phyloP scores from a whole-genome alignment of 2,113 vertebrate species.

The Pelusios castaneus region DNA sequence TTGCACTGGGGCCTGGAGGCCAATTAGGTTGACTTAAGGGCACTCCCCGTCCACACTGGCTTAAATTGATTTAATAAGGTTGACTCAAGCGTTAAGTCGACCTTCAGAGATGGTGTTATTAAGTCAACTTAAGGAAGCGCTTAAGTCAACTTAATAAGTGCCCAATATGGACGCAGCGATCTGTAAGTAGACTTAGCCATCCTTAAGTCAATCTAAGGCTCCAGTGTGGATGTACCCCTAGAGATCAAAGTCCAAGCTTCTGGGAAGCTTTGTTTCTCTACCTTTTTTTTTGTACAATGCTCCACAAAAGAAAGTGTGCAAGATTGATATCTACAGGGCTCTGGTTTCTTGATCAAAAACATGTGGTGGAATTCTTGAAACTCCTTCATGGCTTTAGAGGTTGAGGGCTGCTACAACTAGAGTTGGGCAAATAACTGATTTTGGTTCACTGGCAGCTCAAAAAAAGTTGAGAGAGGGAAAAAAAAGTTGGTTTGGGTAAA shows the following conservation, averaged over 20 bases:
- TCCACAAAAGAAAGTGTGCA: not conserved
- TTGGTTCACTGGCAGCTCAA: not conserved
- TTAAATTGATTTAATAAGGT: no score
- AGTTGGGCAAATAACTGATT: not conserved
- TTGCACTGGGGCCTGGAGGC: no score
- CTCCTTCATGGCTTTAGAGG: not conserved
- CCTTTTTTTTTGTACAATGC: not conserved
- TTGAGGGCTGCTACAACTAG: not conserved
- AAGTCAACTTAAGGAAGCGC: no score
- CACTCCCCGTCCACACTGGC: no score
- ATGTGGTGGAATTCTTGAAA: not conserved
- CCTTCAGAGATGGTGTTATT: no score
- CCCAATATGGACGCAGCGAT: no score
- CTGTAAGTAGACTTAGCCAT: no score
- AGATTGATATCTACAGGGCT: not conserved
- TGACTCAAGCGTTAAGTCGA: no score
- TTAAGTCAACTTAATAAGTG: no score
- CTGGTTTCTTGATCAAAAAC: conserved; percentile 9
- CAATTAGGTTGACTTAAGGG: no score
- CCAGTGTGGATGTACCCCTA: not conserved
- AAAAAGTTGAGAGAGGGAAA: not conserved
- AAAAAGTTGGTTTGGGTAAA: not conserved
- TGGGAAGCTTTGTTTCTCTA: not conserved
- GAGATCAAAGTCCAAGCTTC: not conserved
- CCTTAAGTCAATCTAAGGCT: no score